Evolutionary conservation across 2,888 invertebrate genomes (phyloP), one percentile per base, ranked within the genome.

Genomic region (Acleris sparsana): DNA sequence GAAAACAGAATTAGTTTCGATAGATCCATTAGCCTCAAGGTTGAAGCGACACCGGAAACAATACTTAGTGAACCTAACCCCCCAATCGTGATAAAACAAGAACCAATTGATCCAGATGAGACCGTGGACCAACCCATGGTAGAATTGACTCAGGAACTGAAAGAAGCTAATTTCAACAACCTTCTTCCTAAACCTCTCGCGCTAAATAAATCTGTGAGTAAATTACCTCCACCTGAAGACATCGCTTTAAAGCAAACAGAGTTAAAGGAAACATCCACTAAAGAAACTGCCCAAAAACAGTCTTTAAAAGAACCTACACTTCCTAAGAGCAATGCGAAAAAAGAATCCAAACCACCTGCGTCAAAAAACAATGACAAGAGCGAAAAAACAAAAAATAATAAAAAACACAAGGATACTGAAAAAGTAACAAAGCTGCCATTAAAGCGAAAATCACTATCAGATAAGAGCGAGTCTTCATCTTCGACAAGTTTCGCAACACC

Each of bases 101-200:
- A 92, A 74, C 92, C 92, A 5, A 49, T 87, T 9, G 90, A 91
- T 70, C 85, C 85, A 62, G 85, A 85, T 51, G 89, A 90, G 70
- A 69, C 78, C 53, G 73, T 67, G 49, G 69, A 66, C 69, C 73
- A 75, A 63, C 69, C 66, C 63, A 70, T 71, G 61, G 53, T 62
- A 44, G 61, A 66, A 59, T 46, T n/a, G 39, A 46, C 29, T 18
- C 17, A 46, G 17, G 48, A 62, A 22, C 39, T n/a, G 4, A 52
- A 46, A 53, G 46, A 66, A n/a, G 20, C 46, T 9, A 16, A 51
- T 13, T 25, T 46, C n/a, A 29, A 46, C 44, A 33, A 43, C 7
- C 25, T 52, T 5, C 46, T 49, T 22, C 39, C 52, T 48, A 53
- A 61, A 56, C 29, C 16, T 25, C 9, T 49, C 11, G 5, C 39